Conservation (phyloP, 2,888 invertebrate genomes). For the Ennomos fuscantarius region DNA sequence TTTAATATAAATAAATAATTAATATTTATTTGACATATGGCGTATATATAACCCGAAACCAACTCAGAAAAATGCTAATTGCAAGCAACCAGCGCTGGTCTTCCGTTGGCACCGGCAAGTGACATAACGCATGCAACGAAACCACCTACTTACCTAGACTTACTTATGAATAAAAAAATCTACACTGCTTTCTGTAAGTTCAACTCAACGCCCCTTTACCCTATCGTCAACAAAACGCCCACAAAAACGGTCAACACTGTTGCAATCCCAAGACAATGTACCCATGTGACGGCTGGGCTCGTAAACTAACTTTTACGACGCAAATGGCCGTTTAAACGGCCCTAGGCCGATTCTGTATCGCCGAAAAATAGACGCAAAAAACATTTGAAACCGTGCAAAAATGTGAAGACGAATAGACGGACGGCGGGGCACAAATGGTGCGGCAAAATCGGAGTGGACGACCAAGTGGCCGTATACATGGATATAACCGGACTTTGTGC, state of each 20-base stretch:
- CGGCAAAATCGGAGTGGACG: slow-evolving; percentile 29
- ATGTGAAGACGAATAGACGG: slow-evolving; percentile 39
- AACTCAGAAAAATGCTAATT: no score
- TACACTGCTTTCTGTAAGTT: not conserved
- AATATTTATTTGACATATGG: no score
- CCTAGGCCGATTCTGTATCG: slow-evolving; percentile 54
- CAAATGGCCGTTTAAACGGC: slow-evolving; percentile 64
- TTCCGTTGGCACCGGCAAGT: no score
- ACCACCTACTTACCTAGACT: no score
- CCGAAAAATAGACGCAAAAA: slow-evolving; percentile 49
- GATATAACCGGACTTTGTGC: not conserved
- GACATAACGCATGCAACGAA: no score
- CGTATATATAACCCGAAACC: no score
- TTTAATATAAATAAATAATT: no score
- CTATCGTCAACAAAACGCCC: slow-evolving; percentile 8
- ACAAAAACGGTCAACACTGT: slow-evolving; percentile 32
- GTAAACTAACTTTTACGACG: slow-evolving; percentile 64
- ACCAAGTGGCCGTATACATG: slow-evolving; percentile 23
- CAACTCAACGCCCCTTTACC: not conserved
- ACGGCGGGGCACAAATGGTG: slow-evolving; percentile 33
- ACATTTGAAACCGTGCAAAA: slow-evolving; percentile 35
- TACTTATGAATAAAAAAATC: no score
- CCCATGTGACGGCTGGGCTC: slow-evolving; percentile 44
- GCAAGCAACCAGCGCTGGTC: no score
- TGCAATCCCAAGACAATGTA: slow-evolving; percentile 39